phyloP scores from a whole-genome alignment of 2,113 vertebrate genomes.

The Xerus inauris region DNA sequence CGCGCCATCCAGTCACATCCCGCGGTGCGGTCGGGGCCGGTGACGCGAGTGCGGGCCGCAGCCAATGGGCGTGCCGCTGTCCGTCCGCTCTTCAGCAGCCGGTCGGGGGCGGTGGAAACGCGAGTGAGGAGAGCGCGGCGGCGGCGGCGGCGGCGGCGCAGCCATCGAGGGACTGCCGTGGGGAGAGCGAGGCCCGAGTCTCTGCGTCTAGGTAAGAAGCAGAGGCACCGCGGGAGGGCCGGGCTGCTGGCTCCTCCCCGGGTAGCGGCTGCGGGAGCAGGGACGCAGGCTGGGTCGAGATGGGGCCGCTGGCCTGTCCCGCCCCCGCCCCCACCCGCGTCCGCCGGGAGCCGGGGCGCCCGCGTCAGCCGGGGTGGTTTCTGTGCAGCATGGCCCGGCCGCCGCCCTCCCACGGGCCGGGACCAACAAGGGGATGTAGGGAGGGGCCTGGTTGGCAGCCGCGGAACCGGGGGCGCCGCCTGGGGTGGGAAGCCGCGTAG shows the following conservation, averaged over 20 bases:
- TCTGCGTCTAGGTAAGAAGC: slow-evolving; percentile 66
- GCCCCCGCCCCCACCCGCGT: background rate
- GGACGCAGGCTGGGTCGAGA: background rate
- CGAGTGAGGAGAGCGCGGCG: slow-evolving; percentile 61
- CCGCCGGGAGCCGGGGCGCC: background rate
- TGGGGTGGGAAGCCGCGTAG: slow-evolving; percentile 26
- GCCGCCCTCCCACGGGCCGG: background rate
- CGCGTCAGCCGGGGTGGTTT: background rate
- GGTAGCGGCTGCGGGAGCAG: background rate
- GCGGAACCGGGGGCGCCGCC: slow-evolving; percentile 27
- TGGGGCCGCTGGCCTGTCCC: background rate
- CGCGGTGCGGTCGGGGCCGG: slow-evolving; percentile 54
- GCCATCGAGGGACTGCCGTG: slow-evolving; percentile 23
- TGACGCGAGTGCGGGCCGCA: slow-evolving; percentile 55
- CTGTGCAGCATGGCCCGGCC: background rate
- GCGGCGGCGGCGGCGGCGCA: slow-evolving; percentile 30
- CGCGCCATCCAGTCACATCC: slow-evolving; percentile 64
- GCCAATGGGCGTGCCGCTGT: slow-evolving; percentile 72
- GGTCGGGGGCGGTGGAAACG: slow-evolving; percentile 67
- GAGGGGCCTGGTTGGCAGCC: slow-evolving; percentile 51
- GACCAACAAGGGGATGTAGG: background rate
- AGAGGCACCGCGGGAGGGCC: background rate
- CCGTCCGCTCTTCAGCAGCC: slow-evolving; percentile 73
- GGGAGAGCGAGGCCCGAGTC: slow-evolving; percentile 48
- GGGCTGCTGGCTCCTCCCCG: background rate